Evolutionary conservation across 2,888 invertebrate species (phyloP).

Genomic region (Hymenopus coronatus): DNA sequence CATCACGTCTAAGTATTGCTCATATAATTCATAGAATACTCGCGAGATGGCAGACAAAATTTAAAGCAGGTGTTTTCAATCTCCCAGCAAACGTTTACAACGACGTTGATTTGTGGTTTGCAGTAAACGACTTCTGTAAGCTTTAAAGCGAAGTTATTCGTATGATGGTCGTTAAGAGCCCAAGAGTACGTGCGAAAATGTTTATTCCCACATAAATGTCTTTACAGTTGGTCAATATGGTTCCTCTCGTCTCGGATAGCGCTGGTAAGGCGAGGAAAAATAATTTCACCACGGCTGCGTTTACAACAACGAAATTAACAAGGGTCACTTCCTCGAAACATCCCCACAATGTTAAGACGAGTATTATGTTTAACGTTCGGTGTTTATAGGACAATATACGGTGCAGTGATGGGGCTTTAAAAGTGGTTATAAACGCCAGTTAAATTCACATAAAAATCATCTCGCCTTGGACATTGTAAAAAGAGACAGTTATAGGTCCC

Average conservation of each 20-base stretch:
- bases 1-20: background rate
- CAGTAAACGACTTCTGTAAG: background rate
- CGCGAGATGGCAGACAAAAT: constrained; percentile 15
- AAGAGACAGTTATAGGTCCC: constrained; percentile 16
- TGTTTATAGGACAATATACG: constrained; percentile 12
- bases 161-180: background rate
- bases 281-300: background rate
- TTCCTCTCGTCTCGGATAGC: background rate
- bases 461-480: constrained; percentile 6
- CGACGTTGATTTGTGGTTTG: background rate
- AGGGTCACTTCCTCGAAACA: background rate
- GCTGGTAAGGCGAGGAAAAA: background rate
- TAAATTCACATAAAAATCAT: constrained; percentile 25
- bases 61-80: background rate
- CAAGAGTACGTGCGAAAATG: background rate
- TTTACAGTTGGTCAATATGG: background rate
- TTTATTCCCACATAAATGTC: background rate
- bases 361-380: background rate
- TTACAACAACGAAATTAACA: background rate
- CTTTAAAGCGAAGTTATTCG: background rate
- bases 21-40: background rate
- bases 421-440: constrained; percentile 20
- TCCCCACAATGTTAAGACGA: background rate
- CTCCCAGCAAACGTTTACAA: background rate
- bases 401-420: constrained; percentile 8